These are phyloP conservation scores for Dinothrombium tinctorium DNA, from an alignment of 1,140 invertebrate genomes.

Conservation along the genomic window DNA sequence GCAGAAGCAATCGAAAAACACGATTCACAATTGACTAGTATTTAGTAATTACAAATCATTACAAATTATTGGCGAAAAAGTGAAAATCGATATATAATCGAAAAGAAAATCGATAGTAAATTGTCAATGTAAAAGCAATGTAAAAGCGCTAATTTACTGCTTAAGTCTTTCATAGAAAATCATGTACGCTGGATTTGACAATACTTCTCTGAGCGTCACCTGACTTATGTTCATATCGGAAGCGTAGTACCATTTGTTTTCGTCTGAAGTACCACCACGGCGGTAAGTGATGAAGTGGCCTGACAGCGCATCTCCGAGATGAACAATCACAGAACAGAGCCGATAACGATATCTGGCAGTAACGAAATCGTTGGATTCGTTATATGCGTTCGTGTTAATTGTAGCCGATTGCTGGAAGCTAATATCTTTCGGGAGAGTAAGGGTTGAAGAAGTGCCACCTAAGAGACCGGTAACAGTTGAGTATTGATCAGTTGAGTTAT, in stretches of 20 bases:
- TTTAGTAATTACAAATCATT: no score
- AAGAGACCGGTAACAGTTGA: conserved; percentile 1
- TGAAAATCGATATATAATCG: no score
- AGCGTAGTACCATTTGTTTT: conserved; percentile 22
- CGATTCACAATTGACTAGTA: no score
- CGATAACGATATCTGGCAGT: conserved; percentile 30
- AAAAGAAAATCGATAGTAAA: no score
- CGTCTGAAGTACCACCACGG: conserved; percentile 28
- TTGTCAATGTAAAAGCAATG: no score
- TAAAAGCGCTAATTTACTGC: no score
- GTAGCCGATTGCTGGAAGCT: no score
- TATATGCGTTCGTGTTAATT: background rate
- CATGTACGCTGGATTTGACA: conserved; percentile 25
- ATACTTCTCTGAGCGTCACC: conserved; percentile 21
- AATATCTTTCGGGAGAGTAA: no score
- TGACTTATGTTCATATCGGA: conserved; percentile 24
- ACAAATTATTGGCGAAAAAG: no score
- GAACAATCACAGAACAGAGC: conserved; percentile 61
- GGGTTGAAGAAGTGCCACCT: background rate
- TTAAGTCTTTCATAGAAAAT: conserved; percentile 25
- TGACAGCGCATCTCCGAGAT: conserved; percentile 53
- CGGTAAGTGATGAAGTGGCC: conserved; percentile 83
- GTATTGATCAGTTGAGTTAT: no score
- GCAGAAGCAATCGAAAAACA: no score
- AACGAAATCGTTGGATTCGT: background rate